Percentiles rank a stretch among this genome's conserved stretches.
phyloP scores from a whole-genome alignment of 2,888 invertebrate genomes.

The Trichopria drosophilae region DNA sequence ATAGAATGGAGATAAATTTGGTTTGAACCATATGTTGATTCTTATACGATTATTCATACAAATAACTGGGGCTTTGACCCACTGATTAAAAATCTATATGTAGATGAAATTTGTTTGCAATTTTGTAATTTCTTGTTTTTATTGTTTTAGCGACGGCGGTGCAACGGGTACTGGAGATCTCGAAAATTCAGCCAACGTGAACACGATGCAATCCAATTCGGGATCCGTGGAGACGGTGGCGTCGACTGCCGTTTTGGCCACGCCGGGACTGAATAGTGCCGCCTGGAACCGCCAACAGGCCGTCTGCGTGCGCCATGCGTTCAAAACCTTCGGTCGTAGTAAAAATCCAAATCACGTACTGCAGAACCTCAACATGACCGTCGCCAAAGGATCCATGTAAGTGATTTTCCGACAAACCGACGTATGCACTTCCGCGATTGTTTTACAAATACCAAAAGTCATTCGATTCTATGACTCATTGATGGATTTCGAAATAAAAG shows the following conservation, averaged over 20 bases:
- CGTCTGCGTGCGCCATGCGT: conserved; percentile 83
- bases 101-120: no score
- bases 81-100: no score
- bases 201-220: conserved; percentile 47
- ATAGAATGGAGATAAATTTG: no score
- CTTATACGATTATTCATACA: no score
- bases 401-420: no score
- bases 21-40: no score
- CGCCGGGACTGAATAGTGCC: conserved; percentile 53
- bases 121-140: no score
- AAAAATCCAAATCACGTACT: conserved; percentile 85
- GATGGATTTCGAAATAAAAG: no score
- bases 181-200: conserved; percentile 39
- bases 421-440: no score
- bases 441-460: no score
- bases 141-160: conserved; percentile 57
- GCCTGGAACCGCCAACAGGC: conserved; percentile 76
- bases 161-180: conserved; percentile 55
- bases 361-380: conserved; percentile 89
- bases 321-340: conserved; percentile 86
- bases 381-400: conserved; percentile 93
- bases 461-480: no score
- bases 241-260: conserved; percentile 45
- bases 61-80: no score
- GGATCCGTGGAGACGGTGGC: conserved; percentile 41